Percentiles rank a stretch among this genome's conserved stretches.
phyloP scores from a whole-genome alignment of 1,140 invertebrate species.

The Nasonia giraulti region DNA sequence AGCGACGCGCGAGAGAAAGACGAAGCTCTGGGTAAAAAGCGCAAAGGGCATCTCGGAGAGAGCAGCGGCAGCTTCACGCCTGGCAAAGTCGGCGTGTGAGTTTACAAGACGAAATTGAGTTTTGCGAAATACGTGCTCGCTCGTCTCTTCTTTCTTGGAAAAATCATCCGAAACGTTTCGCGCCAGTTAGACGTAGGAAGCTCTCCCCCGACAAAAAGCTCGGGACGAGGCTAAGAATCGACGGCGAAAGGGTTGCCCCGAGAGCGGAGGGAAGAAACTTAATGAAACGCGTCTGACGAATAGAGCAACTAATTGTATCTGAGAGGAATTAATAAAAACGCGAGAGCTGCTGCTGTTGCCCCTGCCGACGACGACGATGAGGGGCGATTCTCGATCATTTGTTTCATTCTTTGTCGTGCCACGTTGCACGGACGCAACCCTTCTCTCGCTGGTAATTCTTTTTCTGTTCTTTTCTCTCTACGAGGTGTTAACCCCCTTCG shows the following conservation, averaged over 20 bases:
- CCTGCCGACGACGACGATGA: conserved; percentile 51
- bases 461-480: not conserved
- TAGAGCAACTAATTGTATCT: conserved; percentile 75
- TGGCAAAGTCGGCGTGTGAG: conserved; percentile 22
- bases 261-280: conserved; percentile 63
- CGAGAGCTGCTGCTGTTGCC: conserved; percentile 55
- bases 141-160: not conserved
- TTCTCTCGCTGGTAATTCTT: conserved; percentile 4
- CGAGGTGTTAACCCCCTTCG: not conserved
- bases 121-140: conserved; percentile 30
- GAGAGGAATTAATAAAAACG: conserved; percentile 75
- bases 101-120: conserved; percentile 40
- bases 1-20: no score
- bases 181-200: not conserved
- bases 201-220: not conserved
- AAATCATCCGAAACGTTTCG: conserved; percentile 32
- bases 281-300: conserved; percentile 75
- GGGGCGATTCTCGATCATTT: conserved; percentile 69
- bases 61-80: not conserved
- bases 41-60: not conserved
- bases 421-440: conserved; percentile 53
- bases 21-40: not conserved
- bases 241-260: conserved; percentile 61
- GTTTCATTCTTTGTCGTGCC: conserved; percentile 67
- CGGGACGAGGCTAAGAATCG: conserved; percentile 59